These are phyloP conservation scores for Polyploca ridens DNA, from an alignment of 2,888 invertebrate genomes.

Conservation along the genomic window DNA sequence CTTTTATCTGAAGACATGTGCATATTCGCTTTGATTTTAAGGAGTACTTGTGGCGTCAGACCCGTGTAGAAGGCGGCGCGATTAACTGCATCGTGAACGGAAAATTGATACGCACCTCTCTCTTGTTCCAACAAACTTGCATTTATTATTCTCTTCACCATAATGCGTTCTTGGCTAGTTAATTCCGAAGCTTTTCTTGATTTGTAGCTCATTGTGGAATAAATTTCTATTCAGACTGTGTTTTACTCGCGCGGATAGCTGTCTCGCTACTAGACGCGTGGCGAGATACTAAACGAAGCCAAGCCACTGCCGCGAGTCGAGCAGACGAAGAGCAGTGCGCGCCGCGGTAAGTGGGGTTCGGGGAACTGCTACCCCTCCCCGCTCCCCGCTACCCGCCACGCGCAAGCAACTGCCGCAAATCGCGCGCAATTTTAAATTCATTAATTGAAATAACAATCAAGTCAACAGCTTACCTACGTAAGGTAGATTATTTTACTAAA, in stretches of 20 bases:
- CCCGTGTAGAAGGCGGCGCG: not conserved
- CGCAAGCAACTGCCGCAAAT: too few species aligned
- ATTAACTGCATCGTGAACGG: not conserved
- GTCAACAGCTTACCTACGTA: too few species aligned
- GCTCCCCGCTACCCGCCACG: too few species aligned
- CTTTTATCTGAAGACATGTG: not conserved
- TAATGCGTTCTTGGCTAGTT: not conserved
- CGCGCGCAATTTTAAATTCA: too few species aligned
- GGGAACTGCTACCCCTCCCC: not conserved
- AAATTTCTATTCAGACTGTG: not conserved
- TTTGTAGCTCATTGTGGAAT: not conserved
- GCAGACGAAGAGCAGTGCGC: not conserved
- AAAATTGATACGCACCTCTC: not conserved
- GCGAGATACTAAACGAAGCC: not conserved
- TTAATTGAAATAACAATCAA: too few species aligned
- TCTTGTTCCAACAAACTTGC: not conserved
- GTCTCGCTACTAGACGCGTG: not conserved
- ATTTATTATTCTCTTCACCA: slow-evolving; percentile 1
- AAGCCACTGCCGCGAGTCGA: not conserved
- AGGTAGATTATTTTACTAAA: too few species aligned
- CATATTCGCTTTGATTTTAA: not conserved
- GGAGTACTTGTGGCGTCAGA: not conserved
- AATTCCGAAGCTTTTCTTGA: not conserved
- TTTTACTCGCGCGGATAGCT: not conserved
- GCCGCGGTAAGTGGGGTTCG: not conserved